Conservation (phyloP, 2,113 vertebrate species). For the Phaethon lepturus region DNA sequence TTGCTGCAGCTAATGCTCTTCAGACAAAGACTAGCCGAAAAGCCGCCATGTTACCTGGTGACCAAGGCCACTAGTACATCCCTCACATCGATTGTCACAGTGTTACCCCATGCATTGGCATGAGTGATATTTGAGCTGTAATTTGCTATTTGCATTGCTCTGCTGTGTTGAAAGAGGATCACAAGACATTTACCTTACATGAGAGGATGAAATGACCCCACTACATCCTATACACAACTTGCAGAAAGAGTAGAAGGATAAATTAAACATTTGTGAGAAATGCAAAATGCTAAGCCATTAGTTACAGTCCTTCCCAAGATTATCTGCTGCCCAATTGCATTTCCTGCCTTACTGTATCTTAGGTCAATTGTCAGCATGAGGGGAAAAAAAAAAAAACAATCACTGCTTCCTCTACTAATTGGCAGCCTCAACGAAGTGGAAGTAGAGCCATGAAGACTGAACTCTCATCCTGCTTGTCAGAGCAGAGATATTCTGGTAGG, state of each 20-base stretch:
- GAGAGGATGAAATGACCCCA: not conserved
- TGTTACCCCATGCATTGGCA: not conserved
- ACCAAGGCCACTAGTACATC: not conserved
- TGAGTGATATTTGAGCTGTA: not conserved
- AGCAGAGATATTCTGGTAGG: not conserved
- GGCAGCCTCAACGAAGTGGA: not conserved
- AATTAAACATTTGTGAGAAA: constrained; percentile 8
- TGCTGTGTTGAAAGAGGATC: not conserved
- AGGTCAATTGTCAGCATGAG: not conserved
- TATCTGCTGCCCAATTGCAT: not conserved
- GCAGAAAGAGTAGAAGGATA: not conserved
- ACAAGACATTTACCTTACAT: not conserved
- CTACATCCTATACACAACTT: not conserved
- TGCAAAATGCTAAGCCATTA: not conserved
- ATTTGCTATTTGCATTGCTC: not conserved
- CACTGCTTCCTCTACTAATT: not conserved
- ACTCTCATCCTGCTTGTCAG: not conserved
- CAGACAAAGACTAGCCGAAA: not conserved
- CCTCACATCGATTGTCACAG: not conserved
- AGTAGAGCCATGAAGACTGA: not conserved
- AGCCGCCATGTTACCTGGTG: not conserved
- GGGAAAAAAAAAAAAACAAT: not conserved
- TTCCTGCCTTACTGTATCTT: not conserved
- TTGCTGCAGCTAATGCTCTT: not conserved
- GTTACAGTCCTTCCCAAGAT: not conserved